Percentiles rank a stretch among this genome's conserved stretches.
Evolutionary conservation across 2,113 vertebrate genomes (phyloP).

Genomic region (Nettapus auritus): DNA sequence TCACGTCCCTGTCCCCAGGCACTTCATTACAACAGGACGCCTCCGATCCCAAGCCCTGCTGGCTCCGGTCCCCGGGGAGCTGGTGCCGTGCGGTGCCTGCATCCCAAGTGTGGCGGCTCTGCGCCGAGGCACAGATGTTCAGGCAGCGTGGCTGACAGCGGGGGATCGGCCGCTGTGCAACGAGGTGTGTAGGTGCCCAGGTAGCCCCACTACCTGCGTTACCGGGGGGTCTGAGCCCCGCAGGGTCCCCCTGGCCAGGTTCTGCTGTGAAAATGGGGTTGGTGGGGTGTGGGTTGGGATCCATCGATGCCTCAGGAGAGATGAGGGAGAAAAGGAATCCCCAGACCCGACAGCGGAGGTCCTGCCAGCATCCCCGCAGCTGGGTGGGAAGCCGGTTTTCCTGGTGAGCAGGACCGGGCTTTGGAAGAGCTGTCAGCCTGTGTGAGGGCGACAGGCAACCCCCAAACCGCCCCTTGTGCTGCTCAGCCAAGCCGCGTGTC

Average conservation of each 20-base stretch:
- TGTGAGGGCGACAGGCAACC: not conserved
- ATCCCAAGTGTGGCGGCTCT: not conserved
- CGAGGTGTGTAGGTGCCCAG: not conserved
- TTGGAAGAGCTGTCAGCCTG: not conserved
- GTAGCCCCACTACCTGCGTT: not conserved
- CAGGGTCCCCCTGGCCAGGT: not conserved
- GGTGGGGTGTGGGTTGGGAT: not conserved
- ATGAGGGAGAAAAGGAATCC: not conserved
- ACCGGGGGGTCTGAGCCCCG: fast-evolving
- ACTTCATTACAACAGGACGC: not conserved
- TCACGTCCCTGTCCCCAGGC: constrained; percentile 17
- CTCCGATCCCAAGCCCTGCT: not conserved
- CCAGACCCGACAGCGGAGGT: not conserved
- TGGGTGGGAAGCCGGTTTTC: not conserved
- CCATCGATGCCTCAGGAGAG: not conserved
- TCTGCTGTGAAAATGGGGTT: not conserved
- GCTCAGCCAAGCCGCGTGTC: not conserved
- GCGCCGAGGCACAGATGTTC: not conserved
- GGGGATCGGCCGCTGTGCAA: not conserved
- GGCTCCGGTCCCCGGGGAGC: not conserved
- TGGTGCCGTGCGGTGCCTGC: fast-evolving
- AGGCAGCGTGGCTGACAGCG: not conserved
- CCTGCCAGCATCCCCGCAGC: not conserved
- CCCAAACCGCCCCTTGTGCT: not conserved
- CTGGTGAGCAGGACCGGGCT: not conserved